Evolutionary conservation across 2,888 invertebrate species (phyloP).

Genomic region (Himalopsyche anomala): DNA sequence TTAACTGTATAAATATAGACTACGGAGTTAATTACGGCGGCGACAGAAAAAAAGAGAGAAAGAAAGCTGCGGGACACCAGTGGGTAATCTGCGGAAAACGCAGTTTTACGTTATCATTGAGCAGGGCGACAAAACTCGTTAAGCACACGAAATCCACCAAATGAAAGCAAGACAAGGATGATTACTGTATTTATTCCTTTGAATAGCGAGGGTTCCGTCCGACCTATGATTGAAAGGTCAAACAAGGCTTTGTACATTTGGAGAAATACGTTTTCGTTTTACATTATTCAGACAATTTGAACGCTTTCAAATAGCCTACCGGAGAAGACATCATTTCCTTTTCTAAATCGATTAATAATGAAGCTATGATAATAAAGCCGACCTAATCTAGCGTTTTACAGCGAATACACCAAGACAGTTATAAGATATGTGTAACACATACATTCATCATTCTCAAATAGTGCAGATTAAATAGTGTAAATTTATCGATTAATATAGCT

Average conservation of each 20-base stretch:
- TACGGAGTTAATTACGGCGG: slow-evolving; percentile 24
- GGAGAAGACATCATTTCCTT: neutral
- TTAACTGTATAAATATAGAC: slow-evolving; percentile 35
- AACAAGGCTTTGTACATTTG: neutral
- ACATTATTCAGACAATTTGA: slow-evolving; percentile 1
- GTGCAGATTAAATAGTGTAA: too few relatives aligned
- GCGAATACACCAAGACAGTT: too few relatives aligned
- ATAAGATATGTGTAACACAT: too few relatives aligned
- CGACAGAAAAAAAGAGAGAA: slow-evolving; percentile 22
- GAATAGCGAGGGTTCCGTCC: neutral
- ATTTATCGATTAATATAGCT: too few relatives aligned
- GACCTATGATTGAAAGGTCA: slow-evolving; percentile 36
- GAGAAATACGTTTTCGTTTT: neutral
- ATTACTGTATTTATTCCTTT: slow-evolving; percentile 32
- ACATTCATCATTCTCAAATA: too few relatives aligned
- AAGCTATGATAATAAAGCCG: neutral
- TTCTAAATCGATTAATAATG: slow-evolving; percentile 26
- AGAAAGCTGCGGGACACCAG: neutral
- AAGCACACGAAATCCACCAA: slow-evolving; percentile 3
- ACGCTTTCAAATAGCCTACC: neutral
- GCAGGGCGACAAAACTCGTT: slow-evolving; percentile 15
- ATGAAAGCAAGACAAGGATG: slow-evolving; percentile 24
- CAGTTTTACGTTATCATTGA: slow-evolving; percentile 28
- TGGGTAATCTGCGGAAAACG: slow-evolving; percentile 34
- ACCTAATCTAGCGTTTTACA: too few relatives aligned